A percentile compares a stretch with the other conserved stretches of the same genome.
These are phyloP conservation scores for Drosophila nr. medialis DNA, from an alignment of 2,888 invertebrate species.

Conservation along the genomic window DNA sequence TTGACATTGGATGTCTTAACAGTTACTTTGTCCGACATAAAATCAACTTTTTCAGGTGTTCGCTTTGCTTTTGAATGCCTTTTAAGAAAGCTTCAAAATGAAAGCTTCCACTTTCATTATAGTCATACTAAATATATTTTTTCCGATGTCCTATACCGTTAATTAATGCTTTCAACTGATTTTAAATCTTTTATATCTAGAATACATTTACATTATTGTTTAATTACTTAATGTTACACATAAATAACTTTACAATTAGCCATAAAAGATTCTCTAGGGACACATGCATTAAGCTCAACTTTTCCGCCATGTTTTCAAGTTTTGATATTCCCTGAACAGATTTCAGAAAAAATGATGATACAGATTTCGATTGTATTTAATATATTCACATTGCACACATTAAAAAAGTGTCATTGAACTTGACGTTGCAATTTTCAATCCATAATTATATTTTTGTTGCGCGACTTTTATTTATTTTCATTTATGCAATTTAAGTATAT, in stretches of 20 bases:
- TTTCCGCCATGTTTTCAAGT: slow-evolving; percentile 6
- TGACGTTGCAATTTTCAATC: slow-evolving; percentile 35
- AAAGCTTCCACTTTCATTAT: neutral
- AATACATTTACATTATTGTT: neutral
- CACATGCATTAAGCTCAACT: neutral
- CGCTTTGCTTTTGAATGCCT: slow-evolving; percentile 5
- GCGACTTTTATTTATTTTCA: neutral
- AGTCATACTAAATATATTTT: neutral
- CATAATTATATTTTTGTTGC: slow-evolving; percentile 34
- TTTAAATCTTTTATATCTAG: neutral
- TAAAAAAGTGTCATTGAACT: slow-evolving; percentile 53
- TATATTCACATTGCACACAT: slow-evolving; percentile 24
- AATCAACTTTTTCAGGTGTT: neutral
- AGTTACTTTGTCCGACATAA: neutral
- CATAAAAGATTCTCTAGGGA: neutral
- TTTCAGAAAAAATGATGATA: neutral
- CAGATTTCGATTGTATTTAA: slow-evolving; percentile 2
- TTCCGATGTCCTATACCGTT: neutral
- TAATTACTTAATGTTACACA: neutral
- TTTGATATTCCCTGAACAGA: slow-evolving; percentile 6
- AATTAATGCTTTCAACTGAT: neutral
- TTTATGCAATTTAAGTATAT: slow-evolving; percentile 7
- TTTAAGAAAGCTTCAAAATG: neutral
- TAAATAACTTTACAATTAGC: neutral
- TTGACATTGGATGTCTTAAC: neutral